Evolutionary conservation across 2,797 vertebrate genomes (phyloP), one percentile per base, ranked within the genome.

Genomic region (Sebastes oblongus): DNA sequence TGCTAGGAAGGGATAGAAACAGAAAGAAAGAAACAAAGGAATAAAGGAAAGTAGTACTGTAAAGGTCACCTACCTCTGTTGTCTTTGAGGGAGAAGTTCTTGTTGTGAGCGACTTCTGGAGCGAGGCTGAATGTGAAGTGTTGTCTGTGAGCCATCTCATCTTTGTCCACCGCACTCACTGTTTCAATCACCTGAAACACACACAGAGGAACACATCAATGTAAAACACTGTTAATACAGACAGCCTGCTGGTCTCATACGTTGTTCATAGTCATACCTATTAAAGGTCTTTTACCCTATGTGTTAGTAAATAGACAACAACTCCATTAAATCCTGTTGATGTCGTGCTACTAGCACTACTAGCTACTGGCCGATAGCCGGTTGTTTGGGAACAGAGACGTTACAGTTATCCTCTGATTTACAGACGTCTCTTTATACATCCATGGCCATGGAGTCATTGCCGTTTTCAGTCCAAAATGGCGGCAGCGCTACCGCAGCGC

Each of bases 41-140:
- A 56, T 7, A 6, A 67, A 30, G 22, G 16, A 3, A 1, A 50
- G 2, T 0, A 2, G 13, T 1, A 7, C 52, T 25, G n/a, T 10
- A 27, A 52, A 75, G 75, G 25, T 54, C 75, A 92, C 93, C 46
- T 92, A 99, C 98, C 98, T 97, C 96, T 94, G 94, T 98, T 98
- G 94, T 99, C 97, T 95, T 95, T 96, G 70, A 99, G 94, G 36
- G 98, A 98, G 94, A 99, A 99, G 93, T 99, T 99, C 81, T 97
- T 95, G 93, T 99, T 99, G 72, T 98, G 96, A 80, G 94, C 94
- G 77, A 97, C 97, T 93, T 98, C 97, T 3, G 96, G 97, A 59
- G 97, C 95, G 1, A 99, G 96, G 85, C 94, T 97, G 96, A 98
- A 99, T 58, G 96, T 96, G 92, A 99, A 98, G 93, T 97, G 96